phyloP scores from a whole-genome alignment of 2,888 invertebrate genomes.

The Hedychridium roseum region DNA sequence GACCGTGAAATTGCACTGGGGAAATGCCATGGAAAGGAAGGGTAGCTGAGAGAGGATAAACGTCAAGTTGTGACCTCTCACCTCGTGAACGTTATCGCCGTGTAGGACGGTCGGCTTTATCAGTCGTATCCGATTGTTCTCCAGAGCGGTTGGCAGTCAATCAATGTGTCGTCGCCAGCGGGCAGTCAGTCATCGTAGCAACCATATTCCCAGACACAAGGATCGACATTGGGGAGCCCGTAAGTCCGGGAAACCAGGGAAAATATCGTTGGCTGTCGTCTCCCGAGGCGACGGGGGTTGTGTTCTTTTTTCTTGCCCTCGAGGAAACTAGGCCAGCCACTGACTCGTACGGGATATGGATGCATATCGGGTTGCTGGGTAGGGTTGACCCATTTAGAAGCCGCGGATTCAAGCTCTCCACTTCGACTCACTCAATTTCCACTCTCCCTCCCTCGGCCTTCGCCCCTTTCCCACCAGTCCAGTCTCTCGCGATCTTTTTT shows the following conservation, averaged over 20 bases:
- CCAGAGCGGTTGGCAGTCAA: constrained; percentile 17
- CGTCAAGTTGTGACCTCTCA: constrained; percentile 22
- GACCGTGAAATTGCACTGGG: background rate
- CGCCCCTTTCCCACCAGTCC: background rate
- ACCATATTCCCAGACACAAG: background rate
- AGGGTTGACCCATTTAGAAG: constrained; percentile 50
- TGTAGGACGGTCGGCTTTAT: constrained; percentile 6
- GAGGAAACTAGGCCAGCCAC: constrained; percentile 34
- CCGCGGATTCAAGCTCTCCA: constrained; percentile 17
- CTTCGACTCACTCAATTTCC: constrained; percentile 4
- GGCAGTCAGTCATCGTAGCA: background rate
- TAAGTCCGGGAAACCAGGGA: too few species aligned
- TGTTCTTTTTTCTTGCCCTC: constrained; percentile 19
- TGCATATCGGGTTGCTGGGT: constrained; percentile 38
- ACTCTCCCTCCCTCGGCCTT: background rate
- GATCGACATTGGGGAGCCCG: background rate
- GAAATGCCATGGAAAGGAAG: background rate
- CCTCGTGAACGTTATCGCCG: constrained; percentile 13
- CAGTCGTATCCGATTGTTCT: constrained; percentile 8
- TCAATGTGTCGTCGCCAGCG: constrained; percentile 20
- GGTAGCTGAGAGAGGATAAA: background rate
- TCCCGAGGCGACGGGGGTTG: constrained; percentile 8
- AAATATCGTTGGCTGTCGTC: background rate
- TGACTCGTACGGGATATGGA: constrained; percentile 21
- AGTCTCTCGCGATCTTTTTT: constrained; percentile 1